A percentile compares a stretch with the other conserved stretches of the same genome.
These are phyloP conservation scores for Pelmatolapia mariae DNA, from an alignment of 2,113 vertebrate species.

Conservation along the genomic window DNA sequence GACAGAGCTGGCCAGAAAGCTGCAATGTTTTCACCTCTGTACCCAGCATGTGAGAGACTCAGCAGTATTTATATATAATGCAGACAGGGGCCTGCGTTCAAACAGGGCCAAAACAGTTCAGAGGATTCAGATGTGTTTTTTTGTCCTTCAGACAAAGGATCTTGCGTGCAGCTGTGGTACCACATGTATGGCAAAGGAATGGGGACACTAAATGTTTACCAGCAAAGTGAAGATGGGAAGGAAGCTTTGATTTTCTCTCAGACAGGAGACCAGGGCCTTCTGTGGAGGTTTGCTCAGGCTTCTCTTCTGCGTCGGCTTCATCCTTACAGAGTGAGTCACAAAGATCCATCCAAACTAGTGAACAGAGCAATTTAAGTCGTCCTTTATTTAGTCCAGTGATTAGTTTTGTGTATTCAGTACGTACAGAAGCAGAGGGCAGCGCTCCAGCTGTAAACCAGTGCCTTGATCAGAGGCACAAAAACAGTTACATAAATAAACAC, in stretches of 20 bases:
- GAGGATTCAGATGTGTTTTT: neutral
- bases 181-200: constrained; percentile 62
- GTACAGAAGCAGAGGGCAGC: neutral
- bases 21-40: constrained; percentile 58
- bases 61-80: neutral
- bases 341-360: neutral
- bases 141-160: constrained; percentile 30
- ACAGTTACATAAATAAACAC: neutral
- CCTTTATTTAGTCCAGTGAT: neutral
- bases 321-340: constrained; percentile 61
- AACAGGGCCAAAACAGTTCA: neutral
- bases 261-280: constrained; percentile 52
- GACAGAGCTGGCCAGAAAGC: constrained; percentile 42
- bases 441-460: neutral
- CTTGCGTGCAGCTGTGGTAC: constrained; percentile 71
- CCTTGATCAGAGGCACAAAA: neutral
- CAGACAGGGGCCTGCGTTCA: neutral
- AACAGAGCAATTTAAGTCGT: neutral
- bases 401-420: neutral
- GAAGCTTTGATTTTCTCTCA: constrained; percentile 57
- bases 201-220: constrained; percentile 65
- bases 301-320: constrained; percentile 30
- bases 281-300: constrained; percentile 66
- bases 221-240: constrained; percentile 29
- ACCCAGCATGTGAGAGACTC: constrained; percentile 54